Evolutionary conservation across 2,113 vertebrate genomes (phyloP).

Genomic region (Isurus oxyrinchus): DNA sequence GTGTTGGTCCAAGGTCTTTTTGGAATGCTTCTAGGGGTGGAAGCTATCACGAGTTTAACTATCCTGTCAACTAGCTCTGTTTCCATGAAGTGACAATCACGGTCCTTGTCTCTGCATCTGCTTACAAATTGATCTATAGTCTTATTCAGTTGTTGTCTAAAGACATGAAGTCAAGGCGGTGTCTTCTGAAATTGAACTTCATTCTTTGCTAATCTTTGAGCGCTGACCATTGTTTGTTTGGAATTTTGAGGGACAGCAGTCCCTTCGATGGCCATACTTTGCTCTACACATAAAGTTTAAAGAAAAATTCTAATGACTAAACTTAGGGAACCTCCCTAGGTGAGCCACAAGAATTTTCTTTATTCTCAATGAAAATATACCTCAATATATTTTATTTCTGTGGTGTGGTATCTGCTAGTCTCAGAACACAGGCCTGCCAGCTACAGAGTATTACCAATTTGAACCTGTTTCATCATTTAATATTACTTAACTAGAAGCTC

Average conservation of each 20-base stretch:
- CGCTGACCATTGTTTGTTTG: not conserved
- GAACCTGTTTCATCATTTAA: not conserved
- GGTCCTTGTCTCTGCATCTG: not conserved
- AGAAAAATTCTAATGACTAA: not conserved
- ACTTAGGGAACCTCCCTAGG: not conserved
- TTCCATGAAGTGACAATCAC: not conserved
- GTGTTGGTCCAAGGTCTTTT: not conserved
- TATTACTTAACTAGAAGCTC: constrained; percentile 12
- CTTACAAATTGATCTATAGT: not conserved
- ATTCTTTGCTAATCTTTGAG: not conserved
- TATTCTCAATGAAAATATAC: not conserved
- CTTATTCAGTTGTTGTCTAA: not conserved
- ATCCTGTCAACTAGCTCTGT: not conserved
- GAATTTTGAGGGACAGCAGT: not conserved
- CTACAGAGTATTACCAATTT: constrained; percentile 4
- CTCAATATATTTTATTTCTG: not conserved
- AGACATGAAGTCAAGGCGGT: not conserved
- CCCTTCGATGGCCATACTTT: not conserved
- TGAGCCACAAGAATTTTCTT: not conserved
- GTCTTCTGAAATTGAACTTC: not conserved
- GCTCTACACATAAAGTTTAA: not conserved
- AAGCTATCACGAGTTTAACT: not conserved
- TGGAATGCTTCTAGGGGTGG: not conserved
- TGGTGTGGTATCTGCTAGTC: not conserved
- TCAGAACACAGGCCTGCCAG: not conserved